Percentiles rank a stretch among this genome's conserved stretches.
Evolutionary conservation across 2,888 invertebrate genomes (phyloP).

Genomic region (Norana najaformis): DNA sequence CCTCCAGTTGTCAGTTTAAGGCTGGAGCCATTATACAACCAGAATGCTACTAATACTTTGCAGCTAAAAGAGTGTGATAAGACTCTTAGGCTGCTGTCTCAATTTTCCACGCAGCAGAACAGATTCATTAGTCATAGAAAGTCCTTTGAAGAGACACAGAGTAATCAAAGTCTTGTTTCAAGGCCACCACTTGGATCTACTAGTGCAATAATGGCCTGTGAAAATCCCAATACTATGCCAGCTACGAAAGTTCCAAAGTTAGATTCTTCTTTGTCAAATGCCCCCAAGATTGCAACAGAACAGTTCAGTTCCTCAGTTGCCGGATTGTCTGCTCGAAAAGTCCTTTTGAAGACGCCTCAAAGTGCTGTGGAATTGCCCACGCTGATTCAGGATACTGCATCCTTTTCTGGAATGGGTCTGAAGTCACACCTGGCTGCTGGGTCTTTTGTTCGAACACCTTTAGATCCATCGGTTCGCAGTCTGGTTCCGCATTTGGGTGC

Average conservation of each 20-base stretch:
- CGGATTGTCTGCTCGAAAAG: background rate
- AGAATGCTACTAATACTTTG: too few species aligned
- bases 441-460: background rate
- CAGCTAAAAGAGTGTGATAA: slow-evolving; percentile 2
- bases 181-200: background rate
- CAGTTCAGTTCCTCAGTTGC: background rate
- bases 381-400: background rate
- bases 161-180: background rate
- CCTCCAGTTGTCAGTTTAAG: too few species aligned
- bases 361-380: background rate
- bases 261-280: background rate
- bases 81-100: background rate
- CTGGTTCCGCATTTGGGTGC: background rate
- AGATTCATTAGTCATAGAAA: background rate
- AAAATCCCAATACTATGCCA: background rate
- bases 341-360: background rate
- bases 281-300: background rate
- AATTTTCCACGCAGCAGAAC: background rate
- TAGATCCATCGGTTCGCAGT: background rate
- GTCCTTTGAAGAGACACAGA: background rate
- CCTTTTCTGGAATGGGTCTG: background rate
- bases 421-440: background rate
- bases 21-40: too few species aligned
- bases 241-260: background rate
- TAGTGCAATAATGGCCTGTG: background rate